A percentile compares a stretch with the other conserved stretches of the same genome.
phyloP scores from a whole-genome alignment of 2,888 invertebrate species.

The Trisateles emortualis region DNA sequence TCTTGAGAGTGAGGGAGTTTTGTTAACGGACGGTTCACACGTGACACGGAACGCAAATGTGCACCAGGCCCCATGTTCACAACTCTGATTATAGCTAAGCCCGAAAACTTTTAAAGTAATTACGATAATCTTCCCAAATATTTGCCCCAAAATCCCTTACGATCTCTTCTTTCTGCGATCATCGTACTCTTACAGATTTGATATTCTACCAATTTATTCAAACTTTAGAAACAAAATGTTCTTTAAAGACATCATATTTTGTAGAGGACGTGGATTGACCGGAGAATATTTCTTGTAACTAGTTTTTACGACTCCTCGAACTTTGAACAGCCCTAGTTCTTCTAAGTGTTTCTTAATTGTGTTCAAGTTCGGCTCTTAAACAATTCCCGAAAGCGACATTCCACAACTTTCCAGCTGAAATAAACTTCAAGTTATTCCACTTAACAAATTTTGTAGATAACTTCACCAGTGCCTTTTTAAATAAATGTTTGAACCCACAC shows the following conservation, averaged over 20 bases:
- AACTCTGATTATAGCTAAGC: slow-evolving; percentile 28
- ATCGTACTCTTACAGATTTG: slow-evolving; percentile 25
- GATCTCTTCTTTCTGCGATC: slow-evolving; percentile 23
- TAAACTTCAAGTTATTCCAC: slow-evolving; percentile 53
- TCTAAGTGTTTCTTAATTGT: slow-evolving; percentile 56
- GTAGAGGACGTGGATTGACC: slow-evolving; percentile 19
- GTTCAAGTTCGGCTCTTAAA: slow-evolving; percentile 54
- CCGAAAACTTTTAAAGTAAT: slow-evolving; percentile 30
- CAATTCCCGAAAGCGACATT: slow-evolving; percentile 58
- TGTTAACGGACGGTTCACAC: slow-evolving; percentile 48
- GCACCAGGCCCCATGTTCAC: slow-evolving; percentile 21
- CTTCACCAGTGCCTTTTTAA: slow-evolving; percentile 52
- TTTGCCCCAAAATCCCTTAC: slow-evolving; percentile 16
- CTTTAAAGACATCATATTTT: slow-evolving; percentile 26
- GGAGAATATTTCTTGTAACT: slow-evolving; percentile 13
- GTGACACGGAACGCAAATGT: slow-evolving; percentile 45
- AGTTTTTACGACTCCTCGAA: slow-evolving; percentile 32
- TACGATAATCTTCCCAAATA: slow-evolving; percentile 29
- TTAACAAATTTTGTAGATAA: slow-evolving; percentile 56
- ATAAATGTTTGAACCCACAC: slow-evolving; percentile 30
- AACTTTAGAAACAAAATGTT: slow-evolving; percentile 19
- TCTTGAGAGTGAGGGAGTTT: slow-evolving; percentile 43
- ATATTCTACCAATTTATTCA: slow-evolving; percentile 11
- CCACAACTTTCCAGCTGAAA: slow-evolving; percentile 53
- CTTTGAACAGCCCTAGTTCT: slow-evolving; percentile 49